These are phyloP conservation scores for Cheumatopsyche charites DNA, from an alignment of 1,140 invertebrate species.

Conservation along the genomic window DNA sequence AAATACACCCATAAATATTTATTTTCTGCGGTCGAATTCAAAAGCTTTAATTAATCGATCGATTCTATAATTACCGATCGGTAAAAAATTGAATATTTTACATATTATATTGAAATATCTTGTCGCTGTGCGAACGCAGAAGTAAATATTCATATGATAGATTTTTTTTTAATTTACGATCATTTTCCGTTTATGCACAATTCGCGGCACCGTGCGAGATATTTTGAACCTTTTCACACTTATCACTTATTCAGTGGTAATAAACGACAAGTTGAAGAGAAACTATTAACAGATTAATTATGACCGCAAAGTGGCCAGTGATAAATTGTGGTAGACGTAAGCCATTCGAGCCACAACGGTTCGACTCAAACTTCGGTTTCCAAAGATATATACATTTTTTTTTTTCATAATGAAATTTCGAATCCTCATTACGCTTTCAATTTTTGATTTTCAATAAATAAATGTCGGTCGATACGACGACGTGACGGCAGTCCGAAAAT, in stretches of 20 bases:
- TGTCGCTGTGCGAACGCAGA: neutral
- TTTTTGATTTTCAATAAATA: too few species aligned
- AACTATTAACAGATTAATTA: conserved; percentile 15
- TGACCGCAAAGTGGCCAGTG: neutral
- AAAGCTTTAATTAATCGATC: too few species aligned
- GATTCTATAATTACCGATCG: neutral
- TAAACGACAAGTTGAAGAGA: conserved; percentile 7
- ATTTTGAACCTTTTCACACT: too few species aligned
- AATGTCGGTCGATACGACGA: conserved; percentile 1
- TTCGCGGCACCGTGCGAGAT: neutral
- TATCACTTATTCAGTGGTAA: neutral
- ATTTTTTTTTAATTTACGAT: neutral
- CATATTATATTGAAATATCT: conserved; percentile 16
- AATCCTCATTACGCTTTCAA: too few species aligned
- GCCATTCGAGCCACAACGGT: neutral
- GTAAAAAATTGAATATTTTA: neutral
- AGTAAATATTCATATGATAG: too few species aligned
- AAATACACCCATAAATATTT: too few species aligned
- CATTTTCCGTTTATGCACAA: conserved; percentile 5
- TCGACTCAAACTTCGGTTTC: neutral
- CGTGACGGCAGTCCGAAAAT: conserved; percentile 8
- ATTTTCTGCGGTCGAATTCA: too few species aligned
- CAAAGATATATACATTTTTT: neutral
- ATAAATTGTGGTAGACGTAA: conserved; percentile 16
- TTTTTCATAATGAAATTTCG: neutral